These are phyloP conservation scores for Smutsia gigantea DNA, from an alignment of 2,797 vertebrate species.

Conservation along the genomic window DNA sequence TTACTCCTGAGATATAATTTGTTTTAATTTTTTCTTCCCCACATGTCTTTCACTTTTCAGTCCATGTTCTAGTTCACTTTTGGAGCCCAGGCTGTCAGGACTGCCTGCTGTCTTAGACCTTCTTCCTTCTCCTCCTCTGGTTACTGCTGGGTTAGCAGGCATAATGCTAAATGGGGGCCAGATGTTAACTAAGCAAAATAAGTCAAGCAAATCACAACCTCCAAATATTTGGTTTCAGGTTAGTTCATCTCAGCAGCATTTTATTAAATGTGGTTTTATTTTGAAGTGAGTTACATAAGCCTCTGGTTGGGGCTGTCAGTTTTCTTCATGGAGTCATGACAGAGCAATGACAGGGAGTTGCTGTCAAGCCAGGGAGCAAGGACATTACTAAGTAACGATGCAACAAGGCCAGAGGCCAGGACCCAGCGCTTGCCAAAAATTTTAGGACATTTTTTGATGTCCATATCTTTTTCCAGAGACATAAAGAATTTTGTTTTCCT, in stretches of 20 bases:
- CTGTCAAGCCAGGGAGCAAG: not conserved
- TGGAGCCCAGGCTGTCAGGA: not conserved
- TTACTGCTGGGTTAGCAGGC: not conserved
- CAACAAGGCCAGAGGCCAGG: not conserved
- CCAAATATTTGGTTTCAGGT: conserved; percentile 57
- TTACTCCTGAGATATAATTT: conserved; percentile 26
- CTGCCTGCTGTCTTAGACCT: not conserved
- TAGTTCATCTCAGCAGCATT: conserved; percentile 12
- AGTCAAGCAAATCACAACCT: conserved; percentile 65
- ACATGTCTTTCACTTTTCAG: conserved; percentile 25
- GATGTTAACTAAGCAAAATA: conserved; percentile 72
- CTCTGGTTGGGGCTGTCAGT: not conserved
- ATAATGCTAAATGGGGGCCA: conserved; percentile 25
- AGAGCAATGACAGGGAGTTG: not conserved
- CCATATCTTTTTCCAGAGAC: conserved; percentile 5
- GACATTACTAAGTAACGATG: not conserved
- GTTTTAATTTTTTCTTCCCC: conserved; percentile 42
- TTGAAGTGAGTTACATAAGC: conserved; percentile 19
- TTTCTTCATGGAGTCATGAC: not conserved
- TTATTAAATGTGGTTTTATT: conserved; percentile 53
- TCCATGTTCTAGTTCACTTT: conserved; percentile 55
- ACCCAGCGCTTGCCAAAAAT: not conserved
- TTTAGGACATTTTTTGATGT: not conserved
- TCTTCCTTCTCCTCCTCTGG: not conserved
- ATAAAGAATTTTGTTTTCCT: conserved; percentile 46